Base-by-base conservation (phyloP, 1,140 invertebrate genomes). In the Lutraria rhynchaena region DNA sequence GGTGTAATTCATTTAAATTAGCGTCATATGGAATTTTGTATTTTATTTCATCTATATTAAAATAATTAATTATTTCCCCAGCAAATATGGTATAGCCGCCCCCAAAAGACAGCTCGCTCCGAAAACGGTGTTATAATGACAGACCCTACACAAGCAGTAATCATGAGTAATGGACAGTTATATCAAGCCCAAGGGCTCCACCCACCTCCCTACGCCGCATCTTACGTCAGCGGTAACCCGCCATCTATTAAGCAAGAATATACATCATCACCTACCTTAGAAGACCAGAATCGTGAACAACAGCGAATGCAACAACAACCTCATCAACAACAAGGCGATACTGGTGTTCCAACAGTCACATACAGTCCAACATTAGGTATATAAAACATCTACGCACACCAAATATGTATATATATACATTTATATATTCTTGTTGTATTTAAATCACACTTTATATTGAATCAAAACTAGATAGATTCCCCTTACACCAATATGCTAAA, bases 161-260 rank as follows among this genome's bases (percentile, higher is more conserved):
- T 81, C 37, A 73, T 81, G 69, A 60, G 22, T 17, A 81, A 81
- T 29, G 78, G 78, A 37, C 78, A 81, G 58, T 22, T 81, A 13
- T 81, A 81, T 57, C 29, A 37, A 7, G 31, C 65, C 53, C 69
- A 73, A 9, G 65, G 76, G 13, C n/a, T 80, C 0, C 76, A 80
- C 19, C 69, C 70, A 71, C 78, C 78, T 19, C 69, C 78, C 7
- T 81, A 81, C 51, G 35, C 53, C 29, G 35, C 53, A 53, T 58
- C 63, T 22, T 81, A 73, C 60, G 44, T 81, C 15, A 46, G 37
- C 9, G 55, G 51, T 22, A 33, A 33, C 22, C 60, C 46, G 5
- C 51, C 63, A 31, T 15, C 76, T 37, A 74, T 81, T 53, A 81
- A 81, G 65, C 78, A 81, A 55, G 78, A 81, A 49, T 81, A 81